Evolutionary conservation across 1,140 invertebrate species (phyloP).

Genomic region (Macrobrachium rosenbergii): DNA sequence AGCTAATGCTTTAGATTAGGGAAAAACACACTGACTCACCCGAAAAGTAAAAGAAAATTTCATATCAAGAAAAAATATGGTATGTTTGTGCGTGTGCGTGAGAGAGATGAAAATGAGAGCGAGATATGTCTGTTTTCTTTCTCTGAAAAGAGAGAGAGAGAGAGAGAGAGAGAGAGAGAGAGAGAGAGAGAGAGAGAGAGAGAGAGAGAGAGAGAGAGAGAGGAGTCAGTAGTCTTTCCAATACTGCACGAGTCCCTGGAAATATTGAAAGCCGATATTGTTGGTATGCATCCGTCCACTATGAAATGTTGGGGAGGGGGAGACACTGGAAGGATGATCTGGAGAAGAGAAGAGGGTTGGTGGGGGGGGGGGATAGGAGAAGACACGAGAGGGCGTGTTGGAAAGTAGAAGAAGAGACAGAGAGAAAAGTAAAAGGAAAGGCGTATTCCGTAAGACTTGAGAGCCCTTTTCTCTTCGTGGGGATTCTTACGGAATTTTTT

Average conservation of each 20-base stretch:
- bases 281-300: neutral
- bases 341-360: neutral
- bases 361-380: neutral
- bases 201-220: neutral
- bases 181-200: neutral
- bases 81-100: no score
- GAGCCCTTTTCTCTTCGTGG: no score
- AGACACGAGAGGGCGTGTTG: neutral
- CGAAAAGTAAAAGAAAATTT: no score
- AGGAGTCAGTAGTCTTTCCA: neutral
- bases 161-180: neutral
- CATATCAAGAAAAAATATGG: no score
- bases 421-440: neutral
- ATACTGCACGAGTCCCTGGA: neutral
- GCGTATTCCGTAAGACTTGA: neutral
- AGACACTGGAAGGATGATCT: neutral
- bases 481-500: neutral
- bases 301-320: neutral
- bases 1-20: no score
- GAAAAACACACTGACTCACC: no score
- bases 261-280: neutral
- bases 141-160: no score
- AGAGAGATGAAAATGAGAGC: no score
- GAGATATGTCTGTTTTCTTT: no score
- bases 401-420: neutral